Conservation (phyloP, 2,797 vertebrate genomes). For the Enteromius afrohamiltoni region DNA sequence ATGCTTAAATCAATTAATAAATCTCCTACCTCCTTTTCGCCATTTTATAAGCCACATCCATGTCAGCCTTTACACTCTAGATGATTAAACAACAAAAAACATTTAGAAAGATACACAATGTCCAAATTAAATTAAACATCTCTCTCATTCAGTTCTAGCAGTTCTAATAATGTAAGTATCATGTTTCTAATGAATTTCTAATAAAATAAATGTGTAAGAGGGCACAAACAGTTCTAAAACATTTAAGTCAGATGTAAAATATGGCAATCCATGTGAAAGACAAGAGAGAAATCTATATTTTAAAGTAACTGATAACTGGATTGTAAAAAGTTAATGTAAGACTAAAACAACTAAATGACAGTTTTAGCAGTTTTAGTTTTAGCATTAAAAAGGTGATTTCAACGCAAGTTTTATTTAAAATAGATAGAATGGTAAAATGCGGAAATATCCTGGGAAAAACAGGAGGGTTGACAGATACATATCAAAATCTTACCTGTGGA, state of each 20-base stretch:
- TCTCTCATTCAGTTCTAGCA: neutral
- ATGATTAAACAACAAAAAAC: conserved; percentile 15
- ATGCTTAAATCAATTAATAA: neutral
- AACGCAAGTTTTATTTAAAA: neutral
- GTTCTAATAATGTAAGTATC: neutral
- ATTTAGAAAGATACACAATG: neutral
- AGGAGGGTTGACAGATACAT: neutral
- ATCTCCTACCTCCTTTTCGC: conserved; percentile 42
- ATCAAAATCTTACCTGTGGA: conserved; percentile 51
- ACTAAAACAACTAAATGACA: neutral
- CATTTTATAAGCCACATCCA: conserved; percentile 10
- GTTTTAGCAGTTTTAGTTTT: neutral
- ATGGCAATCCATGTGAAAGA: neutral
- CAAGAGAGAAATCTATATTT: neutral
- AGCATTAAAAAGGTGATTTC: neutral
- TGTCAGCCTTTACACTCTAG: conserved; percentile 29
- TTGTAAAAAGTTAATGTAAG: neutral
- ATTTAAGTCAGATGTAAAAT: neutral
- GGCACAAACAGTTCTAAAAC: neutral
- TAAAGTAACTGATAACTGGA: neutral
- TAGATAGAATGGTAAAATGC: neutral
- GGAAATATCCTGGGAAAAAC: neutral
- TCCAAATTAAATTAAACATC: neutral
- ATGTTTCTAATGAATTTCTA: neutral
- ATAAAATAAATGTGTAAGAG: neutral